These are phyloP conservation scores for Pholis gunnellus DNA, from an alignment of 2,113 vertebrate species.

Conservation along the genomic window DNA sequence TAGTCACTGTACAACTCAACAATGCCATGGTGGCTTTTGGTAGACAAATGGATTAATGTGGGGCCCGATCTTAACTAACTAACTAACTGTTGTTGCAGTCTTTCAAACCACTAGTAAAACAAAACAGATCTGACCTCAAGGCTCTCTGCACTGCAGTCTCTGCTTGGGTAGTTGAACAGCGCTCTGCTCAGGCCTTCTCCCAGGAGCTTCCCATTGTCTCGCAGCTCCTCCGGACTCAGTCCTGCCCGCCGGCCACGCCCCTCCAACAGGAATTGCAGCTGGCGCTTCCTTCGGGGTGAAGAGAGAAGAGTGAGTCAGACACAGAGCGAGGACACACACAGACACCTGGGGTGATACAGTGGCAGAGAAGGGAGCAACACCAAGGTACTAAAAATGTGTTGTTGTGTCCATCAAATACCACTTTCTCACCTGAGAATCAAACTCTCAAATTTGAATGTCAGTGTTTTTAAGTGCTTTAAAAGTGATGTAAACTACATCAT, in stretches of 20 bases:
- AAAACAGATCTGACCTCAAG: constrained; percentile 85
- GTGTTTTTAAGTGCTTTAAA: constrained; percentile 9
- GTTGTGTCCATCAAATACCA: background rate
- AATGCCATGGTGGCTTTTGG: background rate
- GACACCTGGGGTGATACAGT: background rate
- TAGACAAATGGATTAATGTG: background rate
- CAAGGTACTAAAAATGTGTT: constrained; percentile 5
- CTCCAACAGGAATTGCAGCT: constrained; percentile 91
- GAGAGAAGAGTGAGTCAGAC: constrained; percentile 25
- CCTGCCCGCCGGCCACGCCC: constrained; percentile 89
- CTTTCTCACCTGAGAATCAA: background rate
- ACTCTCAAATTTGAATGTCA: background rate
- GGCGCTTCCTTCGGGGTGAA: constrained; percentile 88
- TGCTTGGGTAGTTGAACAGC: constrained; percentile 88
- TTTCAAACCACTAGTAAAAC: background rate
- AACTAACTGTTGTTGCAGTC: background rate
- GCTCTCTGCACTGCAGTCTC: constrained; percentile 87
- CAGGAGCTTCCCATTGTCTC: constrained; percentile 87
- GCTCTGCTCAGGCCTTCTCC: constrained; percentile 90
- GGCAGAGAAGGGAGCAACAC: constrained; percentile 25
- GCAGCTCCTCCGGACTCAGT: constrained; percentile 86
- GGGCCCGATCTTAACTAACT: background rate
- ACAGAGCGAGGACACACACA: constrained; percentile 14
- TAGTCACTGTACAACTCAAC: background rate
- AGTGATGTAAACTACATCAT: constrained; percentile 44